Base-by-base conservation (phyloP, 1,140 invertebrate species). In the Dendrolimus kikuchii region DNA sequence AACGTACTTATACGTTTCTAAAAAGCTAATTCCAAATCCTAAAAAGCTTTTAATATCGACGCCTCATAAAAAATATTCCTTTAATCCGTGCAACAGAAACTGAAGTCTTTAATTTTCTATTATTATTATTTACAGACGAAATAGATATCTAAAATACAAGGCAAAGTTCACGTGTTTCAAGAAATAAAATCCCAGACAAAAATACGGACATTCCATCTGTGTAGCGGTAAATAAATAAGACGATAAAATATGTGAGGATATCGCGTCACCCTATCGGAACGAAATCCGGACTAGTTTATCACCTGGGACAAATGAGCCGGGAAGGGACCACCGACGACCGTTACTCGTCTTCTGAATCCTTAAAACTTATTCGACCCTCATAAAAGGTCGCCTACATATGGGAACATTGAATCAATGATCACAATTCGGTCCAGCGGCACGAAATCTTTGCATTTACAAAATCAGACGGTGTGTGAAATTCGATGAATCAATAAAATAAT, bases 311-410 rank as follows among this genome's bases (percentile, higher is more conserved):
- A 61, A 64, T 63, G 57, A 60, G 49, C 40, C 43, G 36, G 57
- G 50, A 51, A 57, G 49, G 50, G 40, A 38, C 57, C 46, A 44
- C 40, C 38, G 7, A 39, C 46, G 41, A 6, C n/a, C 47, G 47
- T 43, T 46, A 43, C 43, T 49, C 51, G 45, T 51, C 57, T 50
- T 56, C 46, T 37, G 60, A 53, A 59, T 54, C 47, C 56, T 55
- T 57, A 55, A 56, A 57, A 60, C 40, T 54, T 55, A 60, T 57
- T 55, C 52, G 60, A 62, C 60, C 57, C 61, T 59, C 48, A 62
- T 57, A 59, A 52, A 43, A 47, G 49, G 43, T 53, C 38, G 52
- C 43, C 51, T 55, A 46, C 49, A 50, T 44, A n/a, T n/a, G 44
- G 55, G 46, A 48, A 61, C 41, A 50, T 43, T 55, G 54, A 48